Evolutionary conservation across 92 coral and sea anemone genomes (phyloP).

Genomic region (Umimayanthus kanabou): DNA sequence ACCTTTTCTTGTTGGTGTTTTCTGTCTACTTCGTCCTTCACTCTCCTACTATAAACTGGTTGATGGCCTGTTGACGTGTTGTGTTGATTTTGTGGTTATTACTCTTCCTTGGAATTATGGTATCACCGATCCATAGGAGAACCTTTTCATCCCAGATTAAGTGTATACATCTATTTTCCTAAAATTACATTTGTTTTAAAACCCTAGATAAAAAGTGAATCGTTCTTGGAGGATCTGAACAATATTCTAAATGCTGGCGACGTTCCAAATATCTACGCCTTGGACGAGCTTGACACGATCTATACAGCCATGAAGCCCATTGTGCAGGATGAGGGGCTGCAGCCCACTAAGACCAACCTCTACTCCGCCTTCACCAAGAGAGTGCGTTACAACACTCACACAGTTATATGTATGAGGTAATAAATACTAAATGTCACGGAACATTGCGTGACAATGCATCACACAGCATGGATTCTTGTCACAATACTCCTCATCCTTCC

Average conservation of each 20-base stretch:
- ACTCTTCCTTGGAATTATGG: too few species aligned
- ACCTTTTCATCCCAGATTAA: too few species aligned
- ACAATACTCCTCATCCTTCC: too few species aligned
- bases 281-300: conserved; percentile 92
- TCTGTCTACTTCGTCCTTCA: too few species aligned
- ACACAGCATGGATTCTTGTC: neutral
- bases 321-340: conserved; percentile 90
- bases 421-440: neutral
- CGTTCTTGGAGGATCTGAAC: conserved; percentile 95
- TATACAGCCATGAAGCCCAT: conserved; percentile 95
- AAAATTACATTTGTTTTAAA: neutral
- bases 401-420: conserved; percentile 96
- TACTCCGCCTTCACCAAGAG: conserved; percentile 95
- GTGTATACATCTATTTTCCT: neutral
- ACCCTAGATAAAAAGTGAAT: conserved; percentile 87
- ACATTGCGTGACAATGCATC: neutral
- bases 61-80: neutral
- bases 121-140: too few species aligned
- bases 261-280: conserved; percentile 94
- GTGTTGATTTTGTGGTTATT: neutral
- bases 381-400: conserved; percentile 92
- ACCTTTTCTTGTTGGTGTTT: too few species aligned
- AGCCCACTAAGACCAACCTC: conserved; percentile 94
- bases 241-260: conserved; percentile 98
- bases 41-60: neutral